phyloP scores from a whole-genome alignment of 2,113 vertebrate species.

The Theristicus caerulescens region DNA sequence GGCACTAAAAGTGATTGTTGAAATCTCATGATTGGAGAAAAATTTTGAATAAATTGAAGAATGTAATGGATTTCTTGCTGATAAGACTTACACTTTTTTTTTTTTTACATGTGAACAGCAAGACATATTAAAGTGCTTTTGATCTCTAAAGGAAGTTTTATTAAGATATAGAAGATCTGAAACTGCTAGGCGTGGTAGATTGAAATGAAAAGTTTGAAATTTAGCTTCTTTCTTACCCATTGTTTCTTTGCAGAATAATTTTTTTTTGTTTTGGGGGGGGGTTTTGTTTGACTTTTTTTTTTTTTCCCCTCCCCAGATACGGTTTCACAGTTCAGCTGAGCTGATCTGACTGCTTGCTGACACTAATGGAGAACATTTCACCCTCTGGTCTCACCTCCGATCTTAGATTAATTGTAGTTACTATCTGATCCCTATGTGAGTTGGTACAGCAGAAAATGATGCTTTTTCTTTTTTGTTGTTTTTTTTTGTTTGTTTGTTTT shows the following conservation, averaged over 20 bases:
- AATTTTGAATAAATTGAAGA: not conserved
- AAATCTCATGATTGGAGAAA: not conserved
- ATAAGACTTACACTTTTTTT: not conserved
- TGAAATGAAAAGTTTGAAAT: not conserved
- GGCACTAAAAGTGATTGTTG: not conserved
- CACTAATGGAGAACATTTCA: not conserved
- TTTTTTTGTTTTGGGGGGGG: not conserved
- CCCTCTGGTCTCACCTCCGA: not conserved
- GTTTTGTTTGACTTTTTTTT: not conserved
- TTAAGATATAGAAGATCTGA: not conserved
- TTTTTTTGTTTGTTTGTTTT: too few species aligned
- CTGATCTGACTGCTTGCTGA: not conserved
- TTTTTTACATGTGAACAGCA: not conserved
- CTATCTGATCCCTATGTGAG: not conserved
- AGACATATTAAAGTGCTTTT: not conserved
- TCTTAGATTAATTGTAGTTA: not conserved
- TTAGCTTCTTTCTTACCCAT: not conserved
- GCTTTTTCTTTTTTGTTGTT: not conserved
- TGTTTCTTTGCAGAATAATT: not conserved
- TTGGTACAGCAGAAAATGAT: not conserved
- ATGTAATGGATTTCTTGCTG: not conserved
- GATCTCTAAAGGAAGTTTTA: not conserved
- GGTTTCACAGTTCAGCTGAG: not conserved
- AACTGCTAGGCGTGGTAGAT: not conserved
- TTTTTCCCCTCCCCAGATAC: not conserved